Evolutionary conservation across 1,140 invertebrate species (phyloP), one percentile per base, ranked within the genome.

Genomic region (Prorops nasuta): DNA sequence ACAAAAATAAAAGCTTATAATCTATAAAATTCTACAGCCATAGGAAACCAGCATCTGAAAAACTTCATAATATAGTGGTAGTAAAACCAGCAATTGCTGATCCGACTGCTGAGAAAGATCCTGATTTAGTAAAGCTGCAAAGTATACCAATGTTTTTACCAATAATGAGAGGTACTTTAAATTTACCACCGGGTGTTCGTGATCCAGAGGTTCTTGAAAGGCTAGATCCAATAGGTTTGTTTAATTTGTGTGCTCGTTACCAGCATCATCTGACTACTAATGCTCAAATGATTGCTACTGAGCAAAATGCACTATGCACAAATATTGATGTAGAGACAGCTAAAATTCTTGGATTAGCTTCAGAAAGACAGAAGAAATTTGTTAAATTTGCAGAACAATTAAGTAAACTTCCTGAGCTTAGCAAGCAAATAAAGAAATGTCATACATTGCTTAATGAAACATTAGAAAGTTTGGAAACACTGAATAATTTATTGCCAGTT

Each of bases 111-210:
- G 89, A 88, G 58, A 85, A 86, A 53, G 92, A 96, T 78, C 85
- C 89, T 2, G 91, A 96, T 66, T 80, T 94, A 36, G 74, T 86
- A 12, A 83, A 87, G 57, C 70, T 96, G 2, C 75, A 89, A 76
- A 87, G 80, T 57, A 92, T 96, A 57, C 93, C 94, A 8, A 90
- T 92, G 72, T 96, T 98, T 71, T 75, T 95, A 40, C 94, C 94
- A 1, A 94, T 97, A 17, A 92, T 98, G 84, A 72, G 91, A 34
- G 91, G 91, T 7, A 92, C 92, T 0, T 71, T 96, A 2, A 93
- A 91, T 51, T 76, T 94, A 36, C 91, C 92, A 0, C 74, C 76
- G 2, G 90, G 89, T 20, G 87, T 88, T 1, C 80, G 90, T 38
- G 94, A 96, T 76, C 86, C 88, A 0, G 94, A 96, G 72, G 84